Conservation (phyloP, 2,888 invertebrate species). For the Plebejus melissa region DNA sequence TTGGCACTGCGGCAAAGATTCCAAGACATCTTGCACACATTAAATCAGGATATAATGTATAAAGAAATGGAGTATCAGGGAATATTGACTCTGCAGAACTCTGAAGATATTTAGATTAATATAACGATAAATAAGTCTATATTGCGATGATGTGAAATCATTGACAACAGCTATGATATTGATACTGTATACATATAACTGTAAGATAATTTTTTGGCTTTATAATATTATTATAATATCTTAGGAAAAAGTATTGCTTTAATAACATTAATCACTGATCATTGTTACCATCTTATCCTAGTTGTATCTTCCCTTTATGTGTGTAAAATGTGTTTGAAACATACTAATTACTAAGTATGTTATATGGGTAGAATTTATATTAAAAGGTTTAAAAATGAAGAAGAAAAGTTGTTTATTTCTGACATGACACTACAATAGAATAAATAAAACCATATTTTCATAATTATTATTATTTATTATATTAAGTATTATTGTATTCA, state of each 20-base stretch:
- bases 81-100: constrained; percentile 26
- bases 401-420: background rate
- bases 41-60: constrained; percentile 88
- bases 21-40: constrained; percentile 87
- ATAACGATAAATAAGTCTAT: background rate
- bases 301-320: background rate
- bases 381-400: too few relatives aligned
- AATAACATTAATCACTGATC: background rate
- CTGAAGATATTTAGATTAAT: constrained; percentile 26
- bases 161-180: background rate
- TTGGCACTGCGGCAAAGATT: constrained; percentile 91
- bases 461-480: constrained; percentile 28
- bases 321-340: background rate
- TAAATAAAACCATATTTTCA: constrained; percentile 24
- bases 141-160: background rate
- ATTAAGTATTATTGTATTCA: constrained; percentile 40
- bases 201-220: background rate
- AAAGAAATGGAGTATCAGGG: constrained; percentile 83
- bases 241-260: background rate
- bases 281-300: background rate
- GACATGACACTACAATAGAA: background rate
- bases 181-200: background rate
- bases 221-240: too few relatives aligned
- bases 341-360: background rate
- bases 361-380: background rate